Conservation (phyloP, 2,113 vertebrate genomes). For the Bubalus kerabau region DNA sequence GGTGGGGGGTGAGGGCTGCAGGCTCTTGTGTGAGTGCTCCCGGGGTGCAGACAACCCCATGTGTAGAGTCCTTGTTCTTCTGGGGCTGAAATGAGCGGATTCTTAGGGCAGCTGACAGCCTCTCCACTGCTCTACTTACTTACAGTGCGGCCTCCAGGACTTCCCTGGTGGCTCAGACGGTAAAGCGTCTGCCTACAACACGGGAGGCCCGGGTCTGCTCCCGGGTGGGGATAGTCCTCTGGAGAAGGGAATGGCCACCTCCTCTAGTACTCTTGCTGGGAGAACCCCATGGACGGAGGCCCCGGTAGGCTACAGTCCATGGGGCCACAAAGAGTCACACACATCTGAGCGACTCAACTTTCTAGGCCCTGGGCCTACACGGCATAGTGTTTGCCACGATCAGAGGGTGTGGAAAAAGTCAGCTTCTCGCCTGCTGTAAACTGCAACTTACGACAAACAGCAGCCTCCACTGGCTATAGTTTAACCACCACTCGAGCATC, state of each 20-base stretch:
- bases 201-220: neutral
- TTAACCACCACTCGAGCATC: neutral
- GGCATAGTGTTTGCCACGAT: fast-evolving
- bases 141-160: neutral
- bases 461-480: neutral
- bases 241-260: neutral
- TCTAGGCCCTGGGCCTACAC: fast-evolving
- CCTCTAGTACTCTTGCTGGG: neutral
- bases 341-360: neutral
- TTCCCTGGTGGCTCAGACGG: neutral
- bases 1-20: neutral
- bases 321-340: neutral
- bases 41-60: neutral
- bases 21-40: fast-evolving
- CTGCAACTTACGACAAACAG: neutral
- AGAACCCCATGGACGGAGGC: neutral
- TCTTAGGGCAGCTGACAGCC: neutral
- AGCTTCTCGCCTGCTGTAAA: neutral
- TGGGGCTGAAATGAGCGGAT: neutral
- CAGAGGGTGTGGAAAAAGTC: fast-evolving
- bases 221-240: neutral
- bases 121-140: neutral
- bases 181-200: neutral
- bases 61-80: neutral
- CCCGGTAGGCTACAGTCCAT: neutral